Percentiles rank a stretch among this genome's conserved stretches.
phyloP scores from a whole-genome alignment of 1,140 invertebrate genomes.

The Amphibalanus amphitrite region DNA sequence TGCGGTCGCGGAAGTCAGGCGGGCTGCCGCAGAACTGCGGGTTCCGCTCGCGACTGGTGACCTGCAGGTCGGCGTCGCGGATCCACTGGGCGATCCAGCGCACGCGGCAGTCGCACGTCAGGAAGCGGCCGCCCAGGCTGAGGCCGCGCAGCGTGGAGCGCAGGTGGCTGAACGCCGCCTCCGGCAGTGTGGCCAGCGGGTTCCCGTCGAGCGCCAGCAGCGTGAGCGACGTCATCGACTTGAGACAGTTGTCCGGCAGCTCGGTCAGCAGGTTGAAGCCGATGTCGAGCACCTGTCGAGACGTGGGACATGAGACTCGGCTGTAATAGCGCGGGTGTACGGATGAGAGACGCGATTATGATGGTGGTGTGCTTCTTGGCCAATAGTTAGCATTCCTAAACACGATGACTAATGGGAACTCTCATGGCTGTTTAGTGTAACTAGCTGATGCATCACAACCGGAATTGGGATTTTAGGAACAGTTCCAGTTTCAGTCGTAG shows the following conservation, averaged over 20 bases:
- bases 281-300: conserved; percentile 38
- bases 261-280: conserved; percentile 76
- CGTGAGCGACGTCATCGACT: conserved; percentile 61
- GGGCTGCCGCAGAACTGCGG: conserved; percentile 83
- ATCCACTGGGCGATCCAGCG: conserved; percentile 84
- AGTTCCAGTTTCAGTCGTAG: too few relatives aligned
- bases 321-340: too few relatives aligned
- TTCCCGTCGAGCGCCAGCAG: conserved; percentile 77
- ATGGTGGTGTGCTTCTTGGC: too few relatives aligned
- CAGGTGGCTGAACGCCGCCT: conserved; percentile 53
- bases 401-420: too few relatives aligned
- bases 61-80: conserved; percentile 61
- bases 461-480: too few relatives aligned
- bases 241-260: conserved; percentile 57
- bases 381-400: too few relatives aligned
- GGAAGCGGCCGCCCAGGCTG: conserved; percentile 66
- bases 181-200: conserved; percentile 60
- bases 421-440: too few relatives aligned
- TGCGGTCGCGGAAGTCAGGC: conserved; percentile 49
- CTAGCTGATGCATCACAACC: too few relatives aligned
- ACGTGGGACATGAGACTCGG: not conserved
- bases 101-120: conserved; percentile 73
- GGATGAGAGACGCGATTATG: too few relatives aligned
- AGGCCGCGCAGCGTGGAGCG: conserved; percentile 66
- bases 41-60: conserved; percentile 50